Evolutionary conservation across 2,888 invertebrate species (phyloP).

Genomic region (Cynaeus angustus): DNA sequence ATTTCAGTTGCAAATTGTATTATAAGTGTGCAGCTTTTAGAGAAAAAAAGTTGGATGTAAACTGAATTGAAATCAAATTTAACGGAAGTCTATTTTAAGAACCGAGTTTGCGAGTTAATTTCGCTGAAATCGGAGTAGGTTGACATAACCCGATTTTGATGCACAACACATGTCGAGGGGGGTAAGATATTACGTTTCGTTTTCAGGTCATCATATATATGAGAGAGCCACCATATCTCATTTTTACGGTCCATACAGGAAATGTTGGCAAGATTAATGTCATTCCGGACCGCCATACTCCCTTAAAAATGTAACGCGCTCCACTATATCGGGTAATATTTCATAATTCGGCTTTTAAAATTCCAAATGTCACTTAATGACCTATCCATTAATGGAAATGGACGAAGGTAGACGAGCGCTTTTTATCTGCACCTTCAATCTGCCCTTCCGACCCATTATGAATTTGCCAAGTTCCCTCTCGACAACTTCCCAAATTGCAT

Average conservation of each 20-base stretch:
- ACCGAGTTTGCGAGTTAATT: conserved; percentile 34
- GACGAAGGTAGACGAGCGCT: conserved; percentile 44
- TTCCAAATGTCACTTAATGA: conserved; percentile 58
- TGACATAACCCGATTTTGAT: conserved; percentile 36
- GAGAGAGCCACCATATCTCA: conserved; percentile 55
- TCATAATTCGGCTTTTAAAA: conserved; percentile 58
- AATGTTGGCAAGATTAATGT: conserved; percentile 65
- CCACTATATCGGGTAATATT: conserved; percentile 50
- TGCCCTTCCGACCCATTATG: conserved; percentile 30
- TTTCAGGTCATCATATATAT: conserved; percentile 42
- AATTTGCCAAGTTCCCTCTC: conserved; percentile 43
- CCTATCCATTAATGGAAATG: conserved; percentile 56
- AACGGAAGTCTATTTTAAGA: conserved; percentile 33
- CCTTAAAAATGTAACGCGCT: conserved; percentile 56
- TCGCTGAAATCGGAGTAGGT: conserved; percentile 16
- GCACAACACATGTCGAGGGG: conserved; percentile 36
- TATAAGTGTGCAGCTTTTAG: no score
- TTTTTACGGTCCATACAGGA: conserved; percentile 65
- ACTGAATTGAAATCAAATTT: conserved; percentile 28
- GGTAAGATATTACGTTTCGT: conserved; percentile 44
- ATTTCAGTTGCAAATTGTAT: no score
- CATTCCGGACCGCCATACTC: conserved; percentile 58
- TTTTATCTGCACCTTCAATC: conserved; percentile 45
- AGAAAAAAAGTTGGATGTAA: conserved; percentile 4
- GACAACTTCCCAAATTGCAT: conserved; percentile 52